Evolutionary conservation across 2,797 vertebrate species (phyloP).

Genomic region (Parauchenoglanis punctatus): DNA sequence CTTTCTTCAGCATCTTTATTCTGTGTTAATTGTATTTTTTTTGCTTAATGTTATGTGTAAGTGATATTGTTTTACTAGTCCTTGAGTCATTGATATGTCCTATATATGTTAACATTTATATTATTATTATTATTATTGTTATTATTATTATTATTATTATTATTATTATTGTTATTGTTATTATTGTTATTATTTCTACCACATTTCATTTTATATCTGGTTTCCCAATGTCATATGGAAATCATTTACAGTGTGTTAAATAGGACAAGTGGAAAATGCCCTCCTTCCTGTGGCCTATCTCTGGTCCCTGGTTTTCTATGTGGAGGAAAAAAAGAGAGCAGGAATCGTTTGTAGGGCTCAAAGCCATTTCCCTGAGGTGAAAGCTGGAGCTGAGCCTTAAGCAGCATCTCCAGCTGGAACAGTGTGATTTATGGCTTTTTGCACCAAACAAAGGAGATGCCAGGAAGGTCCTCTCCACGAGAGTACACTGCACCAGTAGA

Average conservation of each 20-base stretch:
- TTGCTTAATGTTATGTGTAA: background rate
- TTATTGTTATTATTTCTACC: background rate
- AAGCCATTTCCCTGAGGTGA: conserved; percentile 64
- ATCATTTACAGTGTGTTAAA: conserved; percentile 56
- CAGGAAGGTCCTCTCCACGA: conserved; percentile 74
- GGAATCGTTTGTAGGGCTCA: conserved; percentile 71
- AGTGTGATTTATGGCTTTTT: conserved; percentile 78
- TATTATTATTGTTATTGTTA: background rate
- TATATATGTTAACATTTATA: background rate
- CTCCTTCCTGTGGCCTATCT: conserved; percentile 73
- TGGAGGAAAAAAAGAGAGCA: conserved; percentile 62
- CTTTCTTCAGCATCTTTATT: background rate
- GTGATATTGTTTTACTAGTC: background rate
- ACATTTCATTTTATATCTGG: background rate
- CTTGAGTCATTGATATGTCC: background rate
- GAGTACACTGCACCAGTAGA: conserved; percentile 76
- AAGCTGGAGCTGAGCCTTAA: conserved; percentile 70
- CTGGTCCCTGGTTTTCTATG: conserved; percentile 63
- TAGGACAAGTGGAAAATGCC: conserved; percentile 73
- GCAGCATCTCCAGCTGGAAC: conserved; percentile 67
- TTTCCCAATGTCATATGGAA: conserved; percentile 18
- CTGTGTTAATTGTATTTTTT: background rate
- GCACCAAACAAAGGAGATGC: conserved; percentile 72
- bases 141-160: background rate
- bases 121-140: background rate